phyloP scores from a whole-genome alignment of 2,797 vertebrate species.

The Propithecus deckenii region DNA sequence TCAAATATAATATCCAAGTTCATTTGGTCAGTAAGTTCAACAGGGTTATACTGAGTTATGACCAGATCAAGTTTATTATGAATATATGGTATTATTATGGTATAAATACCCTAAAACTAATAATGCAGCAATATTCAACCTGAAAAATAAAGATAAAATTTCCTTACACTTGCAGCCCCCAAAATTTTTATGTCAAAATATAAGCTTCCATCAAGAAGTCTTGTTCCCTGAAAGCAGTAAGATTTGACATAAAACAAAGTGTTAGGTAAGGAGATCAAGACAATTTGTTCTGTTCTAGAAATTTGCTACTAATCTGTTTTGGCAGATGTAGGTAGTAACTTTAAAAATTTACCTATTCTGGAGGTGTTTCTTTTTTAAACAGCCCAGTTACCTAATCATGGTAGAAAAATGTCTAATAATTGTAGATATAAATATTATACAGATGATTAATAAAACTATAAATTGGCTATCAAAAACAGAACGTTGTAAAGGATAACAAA shows the following conservation, averaged over 20 bases:
- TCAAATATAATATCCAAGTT: background rate
- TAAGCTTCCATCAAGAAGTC: conserved; percentile 45
- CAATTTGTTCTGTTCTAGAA: conserved; percentile 69
- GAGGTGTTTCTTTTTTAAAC: conserved; percentile 73
- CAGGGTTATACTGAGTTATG: background rate
- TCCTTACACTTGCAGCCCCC: conserved; percentile 30
- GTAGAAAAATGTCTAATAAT: conserved; percentile 34
- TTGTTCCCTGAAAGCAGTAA: conserved; percentile 43
- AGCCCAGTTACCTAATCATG: conserved; percentile 66
- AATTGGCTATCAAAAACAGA: background rate
- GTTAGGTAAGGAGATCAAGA: conserved; percentile 68
- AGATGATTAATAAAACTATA: background rate
- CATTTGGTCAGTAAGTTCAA: background rate
- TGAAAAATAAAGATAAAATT: conserved; percentile 36
- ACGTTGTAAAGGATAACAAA: background rate
- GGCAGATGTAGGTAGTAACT: conserved; percentile 66
- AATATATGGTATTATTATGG: background rate
- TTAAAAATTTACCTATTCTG: conserved; percentile 54
- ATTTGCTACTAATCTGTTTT: conserved; percentile 63
- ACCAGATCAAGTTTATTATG: background rate
- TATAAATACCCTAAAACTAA: conserved; percentile 2
- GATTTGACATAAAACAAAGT: conserved; percentile 59
- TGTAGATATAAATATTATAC: background rate
- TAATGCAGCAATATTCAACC: background rate
- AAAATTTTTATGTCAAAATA: conserved; percentile 63